Base-by-base conservation (phyloP, 1,140 invertebrate species). In the Ephestia elutella region DNA sequence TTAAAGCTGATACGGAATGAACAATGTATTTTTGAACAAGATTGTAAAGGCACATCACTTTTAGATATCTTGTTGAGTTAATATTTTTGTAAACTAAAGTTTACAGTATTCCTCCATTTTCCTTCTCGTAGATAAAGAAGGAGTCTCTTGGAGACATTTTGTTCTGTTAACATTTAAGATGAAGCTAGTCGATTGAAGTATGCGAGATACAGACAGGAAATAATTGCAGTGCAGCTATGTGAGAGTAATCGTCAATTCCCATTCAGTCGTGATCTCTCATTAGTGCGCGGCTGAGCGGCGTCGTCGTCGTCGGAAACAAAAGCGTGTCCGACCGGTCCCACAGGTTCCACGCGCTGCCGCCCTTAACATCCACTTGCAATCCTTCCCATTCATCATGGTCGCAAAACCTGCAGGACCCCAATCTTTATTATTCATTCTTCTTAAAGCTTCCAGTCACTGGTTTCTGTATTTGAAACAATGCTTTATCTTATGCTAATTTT, bases 291-390 rank as follows among this genome's bases (percentile, higher is more conserved):
- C 18, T 9, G 19, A 38, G 49, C 30, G 60, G 58, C 63, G 60
- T 65, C 66, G 56, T 25, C 49, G 19, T n/a, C 60, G 65, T n/a
- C n/a, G 59, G 66, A 65, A 68, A 68, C 80, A 83, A 80, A 81
- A 83, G 64, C 68, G 60, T 56, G 53, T 63, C 56, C 57, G 77
- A 83, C 80, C 80, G 80, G 80, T 83, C 78, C 68, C 72, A 67
- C 80, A 71, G 75, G 76, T 79, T 82, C 70, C 68, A 61, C 19
- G 19, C 35, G 54, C 49, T 49, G 56, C 56, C 19, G 38, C 58
- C 58, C 55, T 59, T 62, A 38, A 44, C 13, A 53, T 55, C 61
- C 54, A 56, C 62, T 57, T 59, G 61, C 70, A 56, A 56, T 58
- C 58, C 28, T 62, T 63, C 64, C 60, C 76, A 81, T 78, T 78